A percentile compares a stretch with the other conserved stretches of the same genome.
phyloP scores from a whole-genome alignment of 2,113 vertebrate genomes.

The Vidua macroura region DNA sequence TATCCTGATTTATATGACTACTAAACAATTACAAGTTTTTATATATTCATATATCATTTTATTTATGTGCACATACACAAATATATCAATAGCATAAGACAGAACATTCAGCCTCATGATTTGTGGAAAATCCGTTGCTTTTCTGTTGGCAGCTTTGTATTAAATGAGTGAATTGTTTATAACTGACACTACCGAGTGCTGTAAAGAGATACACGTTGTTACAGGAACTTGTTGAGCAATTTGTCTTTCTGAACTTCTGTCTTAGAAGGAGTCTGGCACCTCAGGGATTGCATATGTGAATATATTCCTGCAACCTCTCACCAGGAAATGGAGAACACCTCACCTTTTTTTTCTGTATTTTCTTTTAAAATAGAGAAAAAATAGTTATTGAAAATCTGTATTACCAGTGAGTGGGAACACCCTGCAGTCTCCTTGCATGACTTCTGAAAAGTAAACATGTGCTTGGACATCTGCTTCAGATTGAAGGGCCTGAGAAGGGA shows the following conservation, averaged over 20 bases:
- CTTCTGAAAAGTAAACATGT: neutral
- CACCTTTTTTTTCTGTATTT: neutral
- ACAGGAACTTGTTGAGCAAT: neutral
- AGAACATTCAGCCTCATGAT: neutral
- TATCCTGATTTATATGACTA: neutral
- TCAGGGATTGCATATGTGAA: neutral
- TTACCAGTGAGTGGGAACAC: neutral
- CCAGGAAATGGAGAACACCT: neutral
- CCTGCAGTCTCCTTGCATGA: neutral
- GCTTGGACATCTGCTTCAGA: neutral
- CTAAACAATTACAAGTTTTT: neutral
- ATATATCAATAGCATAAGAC: neutral
- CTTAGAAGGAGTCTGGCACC: neutral
- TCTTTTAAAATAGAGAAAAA: neutral
- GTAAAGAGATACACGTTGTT: neutral
- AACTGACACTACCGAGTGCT: neutral
- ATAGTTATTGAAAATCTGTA: neutral
- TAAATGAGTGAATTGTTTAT: neutral
- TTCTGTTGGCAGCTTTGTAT: neutral
- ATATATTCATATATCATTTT: neutral
- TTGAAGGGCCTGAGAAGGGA: neutral
- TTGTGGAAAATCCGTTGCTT: neutral
- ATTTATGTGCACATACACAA: neutral
- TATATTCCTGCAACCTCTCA: neutral
- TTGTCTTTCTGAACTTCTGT: neutral